phyloP scores from a whole-genome alignment of 1,140 invertebrate species.

The Polypedilum pembai region DNA sequence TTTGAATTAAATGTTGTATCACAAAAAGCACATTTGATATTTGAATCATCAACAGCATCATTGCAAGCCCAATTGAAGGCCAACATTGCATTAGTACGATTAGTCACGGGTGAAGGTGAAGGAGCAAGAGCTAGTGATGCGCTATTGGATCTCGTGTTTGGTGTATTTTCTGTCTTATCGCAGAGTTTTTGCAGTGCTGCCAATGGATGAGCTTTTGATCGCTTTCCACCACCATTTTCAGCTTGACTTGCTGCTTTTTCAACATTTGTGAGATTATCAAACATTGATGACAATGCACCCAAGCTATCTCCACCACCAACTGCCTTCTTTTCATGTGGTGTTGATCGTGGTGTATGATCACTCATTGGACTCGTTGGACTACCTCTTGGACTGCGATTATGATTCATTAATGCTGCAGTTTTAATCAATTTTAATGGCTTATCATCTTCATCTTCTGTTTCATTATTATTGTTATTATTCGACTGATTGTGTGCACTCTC shows the following conservation, averaged over 20 bases:
- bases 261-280: slow-evolving; percentile 66
- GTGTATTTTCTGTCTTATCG: slow-evolving; percentile 81
- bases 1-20: slow-evolving; percentile 94
- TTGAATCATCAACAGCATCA: slow-evolving; percentile 73
- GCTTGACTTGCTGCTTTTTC: slow-evolving; percentile 42
- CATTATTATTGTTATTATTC: not conserved
- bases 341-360: slow-evolving; percentile 61
- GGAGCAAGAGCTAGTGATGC: slow-evolving; percentile 32
- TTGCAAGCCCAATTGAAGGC: slow-evolving; percentile 92
- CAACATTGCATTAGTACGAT: slow-evolving; percentile 67
- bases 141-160: slow-evolving; percentile 41
- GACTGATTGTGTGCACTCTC: not conserved
- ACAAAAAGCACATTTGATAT: slow-evolving; percentile 94
- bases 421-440: slow-evolving; percentile 45
- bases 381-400: slow-evolving; percentile 27
- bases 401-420: slow-evolving; percentile 43
- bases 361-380: slow-evolving; percentile 57
- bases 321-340: slow-evolving; percentile 59
- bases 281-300: slow-evolving; percentile 83
- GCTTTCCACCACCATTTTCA: slow-evolving; percentile 46
- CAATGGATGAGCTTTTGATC: slow-evolving; percentile 73
- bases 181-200: slow-evolving; percentile 90
- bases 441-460: slow-evolving; percentile 35
- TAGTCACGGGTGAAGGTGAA: slow-evolving; percentile 37
- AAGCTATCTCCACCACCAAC: slow-evolving; percentile 53